These are phyloP conservation scores for Astreopora myriophthalma DNA, from an alignment of 64 coral and sea anemone species.

Conservation along the genomic window DNA sequence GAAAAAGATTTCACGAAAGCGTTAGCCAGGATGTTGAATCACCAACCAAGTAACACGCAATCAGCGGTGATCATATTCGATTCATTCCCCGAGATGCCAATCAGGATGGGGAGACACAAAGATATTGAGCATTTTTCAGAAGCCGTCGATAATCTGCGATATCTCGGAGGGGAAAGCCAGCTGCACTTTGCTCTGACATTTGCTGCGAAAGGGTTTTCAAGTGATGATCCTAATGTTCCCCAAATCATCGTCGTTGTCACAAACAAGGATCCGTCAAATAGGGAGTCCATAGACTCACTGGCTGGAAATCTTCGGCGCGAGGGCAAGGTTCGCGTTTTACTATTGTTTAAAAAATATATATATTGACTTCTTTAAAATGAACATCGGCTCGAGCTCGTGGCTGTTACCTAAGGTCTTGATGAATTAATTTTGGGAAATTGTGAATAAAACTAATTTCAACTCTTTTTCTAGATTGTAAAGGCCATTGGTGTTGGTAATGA, in stretches of 20 bases:
- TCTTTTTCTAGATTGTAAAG: neutral
- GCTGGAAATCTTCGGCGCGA: neutral
- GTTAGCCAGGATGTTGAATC: slow-evolving; percentile 21
- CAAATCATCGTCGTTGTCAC: slow-evolving; percentile 2
- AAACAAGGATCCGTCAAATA: neutral
- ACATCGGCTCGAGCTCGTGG: too few relatives aligned
- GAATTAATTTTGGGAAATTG: neutral
- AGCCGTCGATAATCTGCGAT: slow-evolving; percentile 45
- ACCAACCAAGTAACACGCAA: slow-evolving; percentile 16
- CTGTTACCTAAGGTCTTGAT: too few relatives aligned
- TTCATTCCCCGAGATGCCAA: neutral
- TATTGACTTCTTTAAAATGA: too few relatives aligned
- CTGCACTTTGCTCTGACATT: slow-evolving; percentile 20
- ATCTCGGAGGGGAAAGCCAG: slow-evolving; percentile 14
- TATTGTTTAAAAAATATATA: too few relatives aligned
- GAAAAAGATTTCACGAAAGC: slow-evolving; percentile 28
- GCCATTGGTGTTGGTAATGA: neutral
- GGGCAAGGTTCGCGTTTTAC: neutral
- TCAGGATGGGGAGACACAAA: slow-evolving; percentile 2
- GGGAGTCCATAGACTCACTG: neutral
- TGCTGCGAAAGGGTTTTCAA: neutral
- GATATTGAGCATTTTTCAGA: neutral
- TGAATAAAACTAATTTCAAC: neutral
- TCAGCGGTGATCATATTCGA: slow-evolving; percentile 49
- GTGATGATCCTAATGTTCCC: neutral